Percentiles rank a stretch among this genome's conserved stretches.
These are phyloP conservation scores for Carterocephalus palaemon DNA, from an alignment of 2,888 invertebrate genomes.

Conservation along the genomic window DNA sequence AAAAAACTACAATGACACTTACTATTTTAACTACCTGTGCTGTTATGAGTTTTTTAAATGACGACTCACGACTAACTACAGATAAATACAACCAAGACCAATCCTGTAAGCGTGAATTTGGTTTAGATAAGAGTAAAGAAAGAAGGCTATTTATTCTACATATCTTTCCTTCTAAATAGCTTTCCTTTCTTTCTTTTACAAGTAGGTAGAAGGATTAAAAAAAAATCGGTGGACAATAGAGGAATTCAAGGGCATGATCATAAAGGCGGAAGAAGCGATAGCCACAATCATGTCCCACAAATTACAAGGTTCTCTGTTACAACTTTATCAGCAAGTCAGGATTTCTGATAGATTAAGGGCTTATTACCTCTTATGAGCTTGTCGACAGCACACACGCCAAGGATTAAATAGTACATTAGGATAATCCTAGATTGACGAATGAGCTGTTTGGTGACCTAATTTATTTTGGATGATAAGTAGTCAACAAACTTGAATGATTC, in stretches of 20 bases:
- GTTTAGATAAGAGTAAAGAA: no score
- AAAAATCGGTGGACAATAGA: neutral
- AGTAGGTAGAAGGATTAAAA: no score
- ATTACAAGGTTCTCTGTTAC: no score
- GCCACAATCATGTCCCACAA: no score
- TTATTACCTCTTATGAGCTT: constrained; percentile 5
- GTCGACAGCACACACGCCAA: neutral
- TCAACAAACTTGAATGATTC: constrained; percentile 4
- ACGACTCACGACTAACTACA: no score
- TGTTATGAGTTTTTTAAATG: neutral
- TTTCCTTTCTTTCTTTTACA: no score
- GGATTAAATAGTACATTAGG: neutral
- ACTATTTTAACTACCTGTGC: neutral
- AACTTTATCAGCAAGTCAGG: constrained; percentile 10
- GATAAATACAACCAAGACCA: no score
- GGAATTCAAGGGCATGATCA: neutral
- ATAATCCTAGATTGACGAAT: neutral
- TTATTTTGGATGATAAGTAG: neutral
- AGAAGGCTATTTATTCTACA: no score
- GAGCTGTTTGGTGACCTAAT: neutral
- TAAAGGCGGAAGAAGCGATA: no score
- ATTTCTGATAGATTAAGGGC: constrained; percentile 12
- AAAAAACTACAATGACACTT: constrained; percentile 1
- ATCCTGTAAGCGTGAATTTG: no score
- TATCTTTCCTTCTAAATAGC: no score